A percentile compares a stretch with the other conserved stretches of the same genome.
These are phyloP conservation scores for Syngnathus acus DNA, from an alignment of 2,797 vertebrate genomes.

Conservation along the genomic window DNA sequence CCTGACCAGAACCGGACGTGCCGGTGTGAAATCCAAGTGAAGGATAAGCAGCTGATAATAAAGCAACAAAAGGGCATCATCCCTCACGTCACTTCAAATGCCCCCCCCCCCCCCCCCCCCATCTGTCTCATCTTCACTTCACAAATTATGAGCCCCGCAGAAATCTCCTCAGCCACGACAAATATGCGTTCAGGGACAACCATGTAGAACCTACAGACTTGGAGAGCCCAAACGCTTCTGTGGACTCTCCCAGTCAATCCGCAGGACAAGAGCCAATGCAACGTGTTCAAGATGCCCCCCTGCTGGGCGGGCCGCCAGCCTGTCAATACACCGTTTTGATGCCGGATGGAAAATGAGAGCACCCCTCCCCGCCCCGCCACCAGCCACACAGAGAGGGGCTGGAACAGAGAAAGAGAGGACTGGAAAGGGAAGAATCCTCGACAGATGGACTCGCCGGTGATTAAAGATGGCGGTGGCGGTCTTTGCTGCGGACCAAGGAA, in stretches of 20 bases:
- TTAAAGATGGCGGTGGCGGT: conserved; percentile 81
- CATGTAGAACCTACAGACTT: conserved; percentile 68
- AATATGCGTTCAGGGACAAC: conserved; percentile 72
- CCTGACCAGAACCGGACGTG: conserved; percentile 61
- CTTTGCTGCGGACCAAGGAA: conserved; percentile 73
- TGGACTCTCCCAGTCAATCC: conserved; percentile 38
- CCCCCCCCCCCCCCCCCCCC: conserved; percentile 51
- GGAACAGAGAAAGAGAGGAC: conserved; percentile 67
- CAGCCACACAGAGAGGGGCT: conserved; percentile 61
- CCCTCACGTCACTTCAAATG: conserved; percentile 42
- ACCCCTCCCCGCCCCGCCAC: conserved; percentile 42
- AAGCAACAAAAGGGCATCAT: conserved; percentile 72
- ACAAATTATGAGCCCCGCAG: conserved; percentile 14
- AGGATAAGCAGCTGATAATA: conserved; percentile 76
- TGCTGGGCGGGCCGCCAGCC: conserved; percentile 68
- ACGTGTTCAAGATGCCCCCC: conserved; percentile 66
- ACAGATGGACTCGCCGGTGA: conserved; percentile 74
- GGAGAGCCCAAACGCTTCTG: conserved; percentile 74
- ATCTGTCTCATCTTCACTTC: conserved; percentile 32
- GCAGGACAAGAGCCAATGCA: conserved; percentile 69
- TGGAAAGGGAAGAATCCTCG: conserved; percentile 68
- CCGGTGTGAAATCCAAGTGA: conserved; percentile 80
- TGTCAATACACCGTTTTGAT: conserved; percentile 73
- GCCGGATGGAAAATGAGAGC: conserved; percentile 71
- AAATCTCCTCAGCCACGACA: conserved; percentile 18